These are phyloP conservation scores for Anas bahamensis DNA, from an alignment of 2,797 vertebrate species.

Conservation along the genomic window DNA sequence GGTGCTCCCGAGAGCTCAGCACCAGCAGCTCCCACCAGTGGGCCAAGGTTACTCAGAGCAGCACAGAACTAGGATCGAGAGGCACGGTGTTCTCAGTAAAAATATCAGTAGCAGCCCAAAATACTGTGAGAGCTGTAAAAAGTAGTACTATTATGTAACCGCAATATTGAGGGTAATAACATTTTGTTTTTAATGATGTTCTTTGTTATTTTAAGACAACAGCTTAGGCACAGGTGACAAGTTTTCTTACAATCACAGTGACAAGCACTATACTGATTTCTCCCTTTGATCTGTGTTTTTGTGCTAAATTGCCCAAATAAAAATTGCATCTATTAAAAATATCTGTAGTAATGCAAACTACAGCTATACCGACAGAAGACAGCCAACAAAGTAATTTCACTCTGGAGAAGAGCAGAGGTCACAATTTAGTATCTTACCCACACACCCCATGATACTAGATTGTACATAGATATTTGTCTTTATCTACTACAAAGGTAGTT, in stretches of 20 bases:
- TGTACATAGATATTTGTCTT: background rate
- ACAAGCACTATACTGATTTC: background rate
- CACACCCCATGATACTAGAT: background rate
- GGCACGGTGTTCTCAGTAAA: background rate
- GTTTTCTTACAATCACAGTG: background rate
- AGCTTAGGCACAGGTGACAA: background rate
- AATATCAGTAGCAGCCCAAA: background rate
- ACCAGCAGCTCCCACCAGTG: background rate
- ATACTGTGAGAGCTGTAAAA: background rate
- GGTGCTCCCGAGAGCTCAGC: background rate
- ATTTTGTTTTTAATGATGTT: background rate
- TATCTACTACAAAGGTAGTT: background rate
- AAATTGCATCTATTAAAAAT: background rate
- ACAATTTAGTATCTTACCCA: background rate
- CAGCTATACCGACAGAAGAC: background rate
- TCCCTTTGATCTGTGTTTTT: conserved; percentile 12
- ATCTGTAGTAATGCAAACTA: background rate
- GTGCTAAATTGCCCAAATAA: background rate
- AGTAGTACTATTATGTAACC: background rate
- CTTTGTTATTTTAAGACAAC: background rate
- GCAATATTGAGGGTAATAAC: background rate
- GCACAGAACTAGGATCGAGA: background rate
- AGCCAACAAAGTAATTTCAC: background rate
- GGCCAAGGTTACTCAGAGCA: background rate
- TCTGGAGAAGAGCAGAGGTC: background rate